These are phyloP conservation scores for Eilema sororculum DNA, from an alignment of 2,888 invertebrate genomes.

Conservation along the genomic window DNA sequence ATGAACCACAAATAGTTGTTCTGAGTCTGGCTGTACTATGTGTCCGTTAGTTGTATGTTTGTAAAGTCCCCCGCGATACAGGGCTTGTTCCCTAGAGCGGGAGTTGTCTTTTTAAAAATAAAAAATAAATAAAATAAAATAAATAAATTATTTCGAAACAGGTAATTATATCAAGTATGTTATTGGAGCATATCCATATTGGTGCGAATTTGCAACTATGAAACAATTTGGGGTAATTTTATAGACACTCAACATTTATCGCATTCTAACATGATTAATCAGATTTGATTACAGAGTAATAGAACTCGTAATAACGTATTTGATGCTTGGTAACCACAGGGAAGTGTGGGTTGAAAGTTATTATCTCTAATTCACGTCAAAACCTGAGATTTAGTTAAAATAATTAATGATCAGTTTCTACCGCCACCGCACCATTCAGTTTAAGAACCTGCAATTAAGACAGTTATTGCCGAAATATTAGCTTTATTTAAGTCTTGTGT, in stretches of 20 bases:
- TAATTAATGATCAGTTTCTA: conserved; percentile 39
- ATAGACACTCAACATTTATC: background rate
- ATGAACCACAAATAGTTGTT: no score
- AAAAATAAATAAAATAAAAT: no score
- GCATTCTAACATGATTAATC: conserved; percentile 14
- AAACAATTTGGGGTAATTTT: background rate
- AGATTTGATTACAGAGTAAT: conserved; percentile 17
- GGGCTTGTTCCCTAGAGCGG: no score
- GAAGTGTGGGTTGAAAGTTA: conserved; percentile 22
- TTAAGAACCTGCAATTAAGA: conserved; percentile 32
- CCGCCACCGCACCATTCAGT: conserved; percentile 23
- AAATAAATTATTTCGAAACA: no score
- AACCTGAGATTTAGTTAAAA: conserved; percentile 27
- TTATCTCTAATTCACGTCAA: conserved; percentile 24
- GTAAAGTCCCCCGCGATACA: no score
- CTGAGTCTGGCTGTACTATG: no score
- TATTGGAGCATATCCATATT: background rate
- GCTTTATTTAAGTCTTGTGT: conserved; percentile 41
- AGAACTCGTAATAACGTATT: conserved; percentile 18
- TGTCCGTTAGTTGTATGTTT: no score
- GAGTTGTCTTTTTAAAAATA: no score
- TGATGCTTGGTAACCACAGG: conserved; percentile 7
- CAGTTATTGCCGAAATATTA: conserved; percentile 36
- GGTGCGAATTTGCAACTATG: background rate
- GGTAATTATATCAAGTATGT: background rate